Evolutionary conservation across 1,140 invertebrate genomes (phyloP), one percentile per base, ranked within the genome.

Genomic region (Pollicipes pollicipes): DNA sequence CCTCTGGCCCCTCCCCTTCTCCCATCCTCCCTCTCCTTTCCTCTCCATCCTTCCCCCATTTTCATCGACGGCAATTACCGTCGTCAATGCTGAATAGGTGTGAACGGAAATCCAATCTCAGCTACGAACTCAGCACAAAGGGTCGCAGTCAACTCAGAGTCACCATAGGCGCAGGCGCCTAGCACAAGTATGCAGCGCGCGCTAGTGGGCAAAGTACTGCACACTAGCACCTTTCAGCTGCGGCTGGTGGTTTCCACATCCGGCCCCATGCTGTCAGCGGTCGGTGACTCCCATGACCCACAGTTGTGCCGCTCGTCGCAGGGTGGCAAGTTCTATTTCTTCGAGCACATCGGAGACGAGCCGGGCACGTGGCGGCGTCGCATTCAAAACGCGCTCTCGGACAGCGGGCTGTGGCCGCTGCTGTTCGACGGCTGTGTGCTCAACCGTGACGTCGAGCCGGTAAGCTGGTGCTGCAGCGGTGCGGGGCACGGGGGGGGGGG

Each of bases 381-480:
- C 26, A n/a, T 75, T 10, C 77, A 78, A 67, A 73, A 75, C 67
- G 69, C 76, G 17, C 64, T 76, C 21, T 73, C 73, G 17, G 71
- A 70, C 32, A 69, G 66, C 28, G 67, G 73, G 26, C 21, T 77
- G 24, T 78, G 77, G 77, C 70, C 72, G 1, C 70, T 71, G 26
- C 28, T 78, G 10, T 77, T 76, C 64, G 76, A 77, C 67, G 75
- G 76, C 0, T 78, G 77, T 69, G 28, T 69, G 30, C 75, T 78
- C 30, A 73, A 77, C 72, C 71, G 74, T 28, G 73, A 76, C 27
- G 72, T 68, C 1, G 58, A 72, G 64, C 70, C 70, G 26, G 31
- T 45, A 24, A 10, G 37, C 24, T 24, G 37, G 10, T 45, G 10
- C 24, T 45, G 37, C 24, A 45, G 37, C 37, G n/a, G n/a, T n/a